Base-by-base conservation (phyloP, 2,113 vertebrate species). In the Channa argus region DNA sequence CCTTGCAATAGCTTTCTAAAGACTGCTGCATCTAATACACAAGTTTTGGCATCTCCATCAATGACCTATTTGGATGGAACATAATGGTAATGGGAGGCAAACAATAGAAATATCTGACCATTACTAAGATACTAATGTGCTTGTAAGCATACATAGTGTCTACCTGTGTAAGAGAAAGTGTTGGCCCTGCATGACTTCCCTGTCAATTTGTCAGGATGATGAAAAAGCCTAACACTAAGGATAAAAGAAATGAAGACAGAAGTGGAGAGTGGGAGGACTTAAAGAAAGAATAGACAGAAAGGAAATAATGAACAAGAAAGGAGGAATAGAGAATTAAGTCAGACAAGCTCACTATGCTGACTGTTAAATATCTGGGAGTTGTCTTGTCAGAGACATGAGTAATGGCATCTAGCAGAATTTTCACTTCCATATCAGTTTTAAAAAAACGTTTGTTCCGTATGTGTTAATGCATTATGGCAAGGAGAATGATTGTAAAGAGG, bases 181-280 rank as follows among this genome's bases (percentile, higher is more conserved):
- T 54, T 14, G 7, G 3, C 44, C 55, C 52, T 37, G 39, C 62
- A 5, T 59, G 53, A 69, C 55, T 74, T 55, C 53, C 46, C 8
- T n/a, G 12, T 60, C 44, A 24, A 56, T 55, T 55, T 50, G 62
- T 50, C 65, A 68, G 12, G 47, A 36, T 66, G 70, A 45, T 67
- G 70, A 79, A 69, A 85, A 14, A 1, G 14, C 11, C 70, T 14
- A 71, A 62, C 55, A 59, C 51, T 54, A 5, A 54, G 15, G 56
- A 82, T 71, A 24, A 70, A 81, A 79, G 33, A 68, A 46, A 60
- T 50, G 49, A 65, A 65, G 39, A 56, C 46, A 64, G 65, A 70
- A 56, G 41, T 36, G 8, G n/a, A 54, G 58, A 37, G 52, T 64
- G 67, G n/a, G 73, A 72, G 58, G 43, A 63, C 52, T 41, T 34